These are phyloP conservation scores for Misgurnus mizolepis DNA, from an alignment of 2,113 vertebrate species.

Conservation along the genomic window DNA sequence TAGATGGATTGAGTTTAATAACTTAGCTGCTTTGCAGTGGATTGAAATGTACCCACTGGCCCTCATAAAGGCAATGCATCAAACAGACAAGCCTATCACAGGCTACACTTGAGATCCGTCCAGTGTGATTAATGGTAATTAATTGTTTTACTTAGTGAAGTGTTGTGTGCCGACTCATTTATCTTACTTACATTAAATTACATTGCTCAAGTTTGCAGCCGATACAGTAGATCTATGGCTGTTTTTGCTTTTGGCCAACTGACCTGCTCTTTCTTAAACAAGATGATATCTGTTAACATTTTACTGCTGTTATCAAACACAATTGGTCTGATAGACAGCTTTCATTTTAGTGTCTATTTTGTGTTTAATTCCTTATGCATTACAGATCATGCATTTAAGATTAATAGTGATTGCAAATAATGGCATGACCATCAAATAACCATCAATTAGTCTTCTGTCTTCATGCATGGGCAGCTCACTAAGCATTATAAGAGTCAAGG, in stretches of 20 bases:
- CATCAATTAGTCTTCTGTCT: conserved; percentile 9
- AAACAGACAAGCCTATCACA: conserved; percentile 59
- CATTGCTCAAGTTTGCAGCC: conserved; percentile 44
- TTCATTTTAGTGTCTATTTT: not conserved
- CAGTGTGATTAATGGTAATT: conserved; percentile 64
- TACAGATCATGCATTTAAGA: not conserved
- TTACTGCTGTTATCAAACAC: not conserved
- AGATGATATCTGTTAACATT: not conserved
- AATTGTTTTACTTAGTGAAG: conserved; percentile 57
- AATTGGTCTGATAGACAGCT: too few species aligned
- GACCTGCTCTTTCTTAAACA: not conserved
- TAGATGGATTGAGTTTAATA: conserved; percentile 50
- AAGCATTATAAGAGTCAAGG: not conserved
- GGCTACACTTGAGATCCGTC: conserved; percentile 50
- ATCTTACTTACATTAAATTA: conserved; percentile 60
- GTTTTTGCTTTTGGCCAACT: not conserved
- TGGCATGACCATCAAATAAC: not conserved
- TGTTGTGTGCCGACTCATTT: conserved; percentile 54
- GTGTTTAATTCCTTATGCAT: not conserved
- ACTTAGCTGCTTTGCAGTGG: conserved; percentile 41
- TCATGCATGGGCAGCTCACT: not conserved
- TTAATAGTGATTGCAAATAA: not conserved
- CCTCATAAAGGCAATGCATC: conserved; percentile 59
- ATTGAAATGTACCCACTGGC: conserved; percentile 51
- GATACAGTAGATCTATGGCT: conserved; percentile 14